Base-by-base conservation (phyloP, 2,113 vertebrate species). In the Amphilophus citrinellus region DNA sequence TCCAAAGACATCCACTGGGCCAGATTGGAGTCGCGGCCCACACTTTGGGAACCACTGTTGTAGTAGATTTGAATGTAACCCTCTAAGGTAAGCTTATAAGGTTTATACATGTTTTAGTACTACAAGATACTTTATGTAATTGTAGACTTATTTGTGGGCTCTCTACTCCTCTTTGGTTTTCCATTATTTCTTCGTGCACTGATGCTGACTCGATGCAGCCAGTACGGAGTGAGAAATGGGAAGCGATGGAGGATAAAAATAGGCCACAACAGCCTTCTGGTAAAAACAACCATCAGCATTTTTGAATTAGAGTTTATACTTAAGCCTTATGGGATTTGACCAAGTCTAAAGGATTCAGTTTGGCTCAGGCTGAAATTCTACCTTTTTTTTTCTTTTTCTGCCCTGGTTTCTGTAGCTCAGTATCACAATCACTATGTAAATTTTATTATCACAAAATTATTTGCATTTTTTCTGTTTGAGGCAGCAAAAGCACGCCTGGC, bases 181-280 rank as follows among this genome's bases (percentile, higher is more conserved):
- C 57, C 30, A 32, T 65, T 53, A 50, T 68, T 61, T 76, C 18
- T 15, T 7, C 11, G 58, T 75, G 58, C 44, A 39, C 10, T 42
- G 79, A 71, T 24, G 22, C 35, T 71, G 76, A 79, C 57, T 56
- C 62, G 42, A 77, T 83, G 18, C 66, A 27, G 53, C 20, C 24
- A 37, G 13, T 68, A 56, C 71, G 35, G 68, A 59, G 42, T 58
- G 57, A 58, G 57, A 58, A 58, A 58, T 58, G 20, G 57, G n/a
- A 58, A 58, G 57, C 7, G 57, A 58, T 58, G 57, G 57, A 58
- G 57, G 57, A 58, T 58, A 58, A 58, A 58, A 58, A 58, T 22
- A 58, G 57, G 57, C 57, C 57, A 22, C 57, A 24, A 22, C n/a
- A 58, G 57, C n/a, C 57, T 10, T 58, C 57, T 58, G 57, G 57